phyloP scores from a whole-genome alignment of 2,113 vertebrate species.

The Carettochelys insculpta region DNA sequence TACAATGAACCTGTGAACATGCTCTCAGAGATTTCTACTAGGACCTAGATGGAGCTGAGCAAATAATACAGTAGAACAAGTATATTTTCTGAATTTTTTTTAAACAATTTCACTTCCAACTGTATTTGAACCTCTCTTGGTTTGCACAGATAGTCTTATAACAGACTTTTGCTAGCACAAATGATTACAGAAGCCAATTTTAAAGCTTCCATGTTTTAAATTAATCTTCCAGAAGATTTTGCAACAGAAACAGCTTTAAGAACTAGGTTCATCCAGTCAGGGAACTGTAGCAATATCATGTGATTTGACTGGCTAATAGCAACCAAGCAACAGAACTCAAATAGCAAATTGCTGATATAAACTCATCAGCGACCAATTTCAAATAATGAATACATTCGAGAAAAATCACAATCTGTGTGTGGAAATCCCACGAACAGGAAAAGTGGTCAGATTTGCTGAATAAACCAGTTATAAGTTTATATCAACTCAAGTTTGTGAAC shows the following conservation, averaged over 20 bases:
- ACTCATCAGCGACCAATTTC: not conserved
- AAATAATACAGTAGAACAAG: not conserved
- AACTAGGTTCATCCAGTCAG: not conserved
- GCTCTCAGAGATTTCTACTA: not conserved
- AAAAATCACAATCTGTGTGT: not conserved
- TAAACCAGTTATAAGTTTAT: not conserved
- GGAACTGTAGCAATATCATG: not conserved
- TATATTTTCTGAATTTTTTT: not conserved
- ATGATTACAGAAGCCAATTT: not conserved
- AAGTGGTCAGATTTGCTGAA: not conserved
- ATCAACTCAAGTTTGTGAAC: not conserved
- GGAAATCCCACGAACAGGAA: not conserved
- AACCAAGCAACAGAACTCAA: not conserved
- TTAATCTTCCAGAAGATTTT: not conserved
- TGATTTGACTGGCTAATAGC: not conserved
- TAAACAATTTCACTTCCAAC: not conserved
- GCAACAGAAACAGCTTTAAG: not conserved
- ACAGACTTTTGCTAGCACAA: not conserved
- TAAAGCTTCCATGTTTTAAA: not conserved
- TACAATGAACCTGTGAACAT: not conserved
- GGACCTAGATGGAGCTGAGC: not conserved
- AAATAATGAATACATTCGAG: not conserved
- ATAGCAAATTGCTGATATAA: not conserved
- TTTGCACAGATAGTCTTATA: not conserved
- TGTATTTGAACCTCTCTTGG: not conserved